Conservation (phyloP, 2,797 vertebrate genomes). For the Alca torda region DNA sequence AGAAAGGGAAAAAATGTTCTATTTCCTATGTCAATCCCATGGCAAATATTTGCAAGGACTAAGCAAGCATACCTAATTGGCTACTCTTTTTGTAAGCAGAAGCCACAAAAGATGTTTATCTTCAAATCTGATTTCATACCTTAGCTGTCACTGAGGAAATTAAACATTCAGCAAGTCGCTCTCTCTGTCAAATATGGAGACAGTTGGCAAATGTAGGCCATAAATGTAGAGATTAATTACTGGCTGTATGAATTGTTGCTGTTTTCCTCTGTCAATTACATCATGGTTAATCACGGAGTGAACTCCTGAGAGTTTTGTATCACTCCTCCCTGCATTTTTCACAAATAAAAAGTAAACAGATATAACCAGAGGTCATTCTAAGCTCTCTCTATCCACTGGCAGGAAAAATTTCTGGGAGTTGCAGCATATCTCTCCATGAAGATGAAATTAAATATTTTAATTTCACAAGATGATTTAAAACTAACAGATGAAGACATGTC, state of each 20-base stretch:
- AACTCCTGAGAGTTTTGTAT: constrained; percentile 56
- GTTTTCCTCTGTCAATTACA: constrained; percentile 67
- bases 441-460: not conserved
- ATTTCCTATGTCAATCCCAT: constrained; percentile 29
- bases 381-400: not conserved
- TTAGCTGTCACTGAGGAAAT: constrained; percentile 65
- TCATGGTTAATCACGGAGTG: constrained; percentile 58
- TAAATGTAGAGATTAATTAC: constrained; percentile 71
- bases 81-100: constrained; percentile 42
- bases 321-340: constrained; percentile 18
- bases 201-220: constrained; percentile 68
- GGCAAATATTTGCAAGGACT: constrained; percentile 60
- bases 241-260: constrained; percentile 49
- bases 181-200: constrained; percentile 65
- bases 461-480: constrained; percentile 43
- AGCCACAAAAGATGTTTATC: constrained; percentile 60
- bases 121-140: constrained; percentile 69
- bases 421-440: not conserved
- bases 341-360: constrained; percentile 22
- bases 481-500: not conserved
- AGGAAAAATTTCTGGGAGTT: not conserved
- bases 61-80: constrained; percentile 68
- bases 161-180: constrained; percentile 69
- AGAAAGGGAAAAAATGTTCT: not conserved
- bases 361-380: not conserved